Evolutionary conservation across 2,113 vertebrate species (phyloP).

Genomic region (Aplodontia rufa): DNA sequence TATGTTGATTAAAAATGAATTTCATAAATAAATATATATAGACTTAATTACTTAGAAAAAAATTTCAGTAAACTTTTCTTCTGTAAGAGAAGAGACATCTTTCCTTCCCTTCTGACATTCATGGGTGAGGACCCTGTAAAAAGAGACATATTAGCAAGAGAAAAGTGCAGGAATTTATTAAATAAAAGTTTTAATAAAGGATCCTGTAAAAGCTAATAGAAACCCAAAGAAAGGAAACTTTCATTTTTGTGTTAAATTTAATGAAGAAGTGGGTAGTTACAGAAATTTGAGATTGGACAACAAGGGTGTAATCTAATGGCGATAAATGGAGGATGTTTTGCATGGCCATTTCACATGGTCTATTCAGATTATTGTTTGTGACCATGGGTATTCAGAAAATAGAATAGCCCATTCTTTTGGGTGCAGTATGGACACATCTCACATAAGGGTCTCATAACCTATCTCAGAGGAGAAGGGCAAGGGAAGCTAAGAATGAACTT

Average conservation of each 20-base stretch:
- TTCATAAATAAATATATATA: background rate
- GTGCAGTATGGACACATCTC: background rate
- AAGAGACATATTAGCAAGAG: background rate
- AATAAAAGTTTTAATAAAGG: background rate
- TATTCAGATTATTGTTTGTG: background rate
- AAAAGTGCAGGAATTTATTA: background rate
- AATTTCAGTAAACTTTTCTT: background rate
- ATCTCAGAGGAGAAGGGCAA: no score
- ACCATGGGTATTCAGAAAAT: background rate
- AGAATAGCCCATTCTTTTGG: background rate
- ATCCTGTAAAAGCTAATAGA: no score
- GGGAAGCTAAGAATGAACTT: background rate
- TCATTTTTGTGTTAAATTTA: background rate
- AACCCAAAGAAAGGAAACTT: background rate
- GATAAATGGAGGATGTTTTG: background rate
- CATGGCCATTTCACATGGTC: rapidly evolving
- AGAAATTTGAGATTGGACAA: background rate
- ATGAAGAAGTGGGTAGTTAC: background rate
- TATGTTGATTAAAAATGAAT: background rate
- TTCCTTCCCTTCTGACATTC: background rate
- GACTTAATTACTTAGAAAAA: background rate
- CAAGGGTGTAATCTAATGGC: rapidly evolving
- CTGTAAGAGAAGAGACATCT: no score
- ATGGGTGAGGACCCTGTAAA: no score
- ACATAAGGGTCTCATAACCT: background rate